These are phyloP conservation scores for Archegozetes longisetosus DNA, from an alignment of 1,140 invertebrate genomes.

Conservation along the genomic window DNA sequence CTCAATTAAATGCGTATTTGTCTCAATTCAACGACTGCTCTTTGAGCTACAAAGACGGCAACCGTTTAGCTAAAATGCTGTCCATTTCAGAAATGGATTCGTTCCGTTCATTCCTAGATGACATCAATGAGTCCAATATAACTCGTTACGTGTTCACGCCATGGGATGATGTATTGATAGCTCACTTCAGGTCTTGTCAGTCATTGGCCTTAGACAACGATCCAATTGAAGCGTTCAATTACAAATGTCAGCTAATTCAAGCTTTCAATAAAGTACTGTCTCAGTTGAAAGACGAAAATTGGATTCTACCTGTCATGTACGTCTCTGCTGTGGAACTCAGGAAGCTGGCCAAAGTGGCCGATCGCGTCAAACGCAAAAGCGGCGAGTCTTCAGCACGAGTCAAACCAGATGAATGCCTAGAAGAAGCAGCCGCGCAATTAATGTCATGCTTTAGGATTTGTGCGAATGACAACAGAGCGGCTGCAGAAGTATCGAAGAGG, in stretches of 20 bases:
- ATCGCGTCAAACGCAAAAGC: constrained; percentile 6
- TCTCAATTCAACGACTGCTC: not conserved
- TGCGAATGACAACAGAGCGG: constrained; percentile 68
- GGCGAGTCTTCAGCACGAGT: not conserved
- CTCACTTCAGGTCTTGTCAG: constrained; percentile 48
- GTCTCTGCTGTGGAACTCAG: constrained; percentile 71
- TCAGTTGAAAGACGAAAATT: constrained; percentile 84
- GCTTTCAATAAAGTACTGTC: constrained; percentile 67
- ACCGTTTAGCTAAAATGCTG: not conserved
- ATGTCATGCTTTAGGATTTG: constrained; percentile 90
- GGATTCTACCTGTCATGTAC: constrained; percentile 81
- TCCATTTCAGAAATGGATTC: not conserved
- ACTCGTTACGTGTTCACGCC: constrained; percentile 30
- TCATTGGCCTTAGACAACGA: constrained; percentile 34
- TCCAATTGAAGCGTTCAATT: constrained; percentile 53
- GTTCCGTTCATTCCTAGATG: not conserved
- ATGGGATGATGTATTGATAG: constrained; percentile 58
- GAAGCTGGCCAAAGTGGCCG: constrained; percentile 43
- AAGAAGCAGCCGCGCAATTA: constrained; percentile 82
- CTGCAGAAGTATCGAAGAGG: constrained; percentile 76
- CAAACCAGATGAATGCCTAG: constrained; percentile 52
- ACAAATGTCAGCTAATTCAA: constrained; percentile 59
- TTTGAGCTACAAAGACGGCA: not conserved
- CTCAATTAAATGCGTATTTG: not conserved
- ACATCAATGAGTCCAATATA: not conserved